Percentiles rank a stretch among this genome's conserved stretches.
Conservation (phyloP, 2,888 invertebrate species). For the Halictus quadricinctus region DNA sequence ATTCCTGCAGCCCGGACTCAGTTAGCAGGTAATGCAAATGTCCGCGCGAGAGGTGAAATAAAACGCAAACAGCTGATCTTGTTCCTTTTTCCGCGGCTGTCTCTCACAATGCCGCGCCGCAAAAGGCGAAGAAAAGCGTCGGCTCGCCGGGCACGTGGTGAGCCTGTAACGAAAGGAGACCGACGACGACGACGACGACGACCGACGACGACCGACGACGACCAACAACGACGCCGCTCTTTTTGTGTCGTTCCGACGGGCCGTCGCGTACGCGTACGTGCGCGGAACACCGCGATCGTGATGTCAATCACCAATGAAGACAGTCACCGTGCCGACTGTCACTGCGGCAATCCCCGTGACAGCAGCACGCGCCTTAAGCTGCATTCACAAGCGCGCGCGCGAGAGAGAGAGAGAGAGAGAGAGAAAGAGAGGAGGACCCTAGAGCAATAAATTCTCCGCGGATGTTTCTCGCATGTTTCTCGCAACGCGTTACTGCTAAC, state of each 20-base stretch:
- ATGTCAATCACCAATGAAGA: conserved; percentile 76
- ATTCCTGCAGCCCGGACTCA: neutral
- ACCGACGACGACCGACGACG: conserved; percentile 15
- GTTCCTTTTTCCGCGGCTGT: neutral
- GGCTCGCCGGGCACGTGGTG: conserved; percentile 50
- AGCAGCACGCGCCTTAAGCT: conserved; percentile 69
- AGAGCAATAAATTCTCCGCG: conserved; percentile 64
- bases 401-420: neutral
- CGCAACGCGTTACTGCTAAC: conserved; percentile 48
- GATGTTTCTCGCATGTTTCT: conserved; percentile 62
- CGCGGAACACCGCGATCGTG: conserved; percentile 61
- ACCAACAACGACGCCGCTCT: conserved; percentile 36
- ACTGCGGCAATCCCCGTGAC: conserved; percentile 58
- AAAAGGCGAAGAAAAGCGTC: conserved; percentile 44
- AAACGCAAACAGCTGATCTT: neutral
- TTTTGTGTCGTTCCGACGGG: conserved; percentile 50
- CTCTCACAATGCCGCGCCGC: conserved; percentile 7
- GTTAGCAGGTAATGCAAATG: conserved; percentile 11
- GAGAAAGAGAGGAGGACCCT: neutral
- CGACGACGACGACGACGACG: conserved; percentile 16
- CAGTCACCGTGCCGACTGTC: conserved; percentile 66
- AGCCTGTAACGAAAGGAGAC: conserved; percentile 49
- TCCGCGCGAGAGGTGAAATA: neutral
- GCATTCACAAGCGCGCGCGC: conserved; percentile 47
- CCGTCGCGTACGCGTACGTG: conserved; percentile 29